phyloP scores from a whole-genome alignment of 2,888 invertebrate genomes.

The Ethmia dodecea region DNA sequence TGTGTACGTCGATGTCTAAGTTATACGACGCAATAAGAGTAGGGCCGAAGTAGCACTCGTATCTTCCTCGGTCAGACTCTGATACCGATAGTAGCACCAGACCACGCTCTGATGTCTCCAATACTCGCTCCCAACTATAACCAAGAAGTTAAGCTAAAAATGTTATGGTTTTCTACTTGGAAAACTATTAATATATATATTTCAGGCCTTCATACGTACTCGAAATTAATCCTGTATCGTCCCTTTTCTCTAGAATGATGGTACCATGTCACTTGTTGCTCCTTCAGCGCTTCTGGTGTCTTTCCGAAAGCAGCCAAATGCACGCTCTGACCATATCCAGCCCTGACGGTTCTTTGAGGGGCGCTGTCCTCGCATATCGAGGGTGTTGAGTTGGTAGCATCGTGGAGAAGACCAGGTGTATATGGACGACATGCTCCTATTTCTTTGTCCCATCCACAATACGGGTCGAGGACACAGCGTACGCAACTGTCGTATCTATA shows the following conservation, averaged over 20 bases:
- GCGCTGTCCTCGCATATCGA: slow-evolving; percentile 78
- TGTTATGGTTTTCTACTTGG: too few species aligned
- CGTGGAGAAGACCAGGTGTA: slow-evolving; percentile 76
- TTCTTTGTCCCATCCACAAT: slow-evolving; percentile 84
- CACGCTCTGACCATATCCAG: slow-evolving; percentile 80
- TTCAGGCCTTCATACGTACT: slow-evolving; percentile 63
- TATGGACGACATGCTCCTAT: slow-evolving; percentile 76
- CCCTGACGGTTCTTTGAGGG: slow-evolving; percentile 73
- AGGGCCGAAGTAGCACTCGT: slow-evolving; percentile 78
- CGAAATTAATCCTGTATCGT: slow-evolving; percentile 73
- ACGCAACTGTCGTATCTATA: slow-evolving; percentile 78
- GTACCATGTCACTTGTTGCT: slow-evolving; percentile 69
- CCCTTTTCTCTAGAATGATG: slow-evolving; percentile 75
- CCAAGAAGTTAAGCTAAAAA: too few species aligned
- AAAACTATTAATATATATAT: not conserved
- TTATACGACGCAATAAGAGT: slow-evolving; percentile 77
- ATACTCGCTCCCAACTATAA: slow-evolving; percentile 74
- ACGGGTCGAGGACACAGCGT: slow-evolving; percentile 81
- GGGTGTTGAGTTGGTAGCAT: slow-evolving; percentile 78
- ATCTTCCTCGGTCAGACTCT: slow-evolving; percentile 78
- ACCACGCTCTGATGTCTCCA: slow-evolving; percentile 78
- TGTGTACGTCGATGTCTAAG: slow-evolving; percentile 78
- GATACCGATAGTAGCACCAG: slow-evolving; percentile 77
- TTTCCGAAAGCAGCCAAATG: slow-evolving; percentile 76
- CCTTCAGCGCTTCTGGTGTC: slow-evolving; percentile 66